Base-by-base conservation (phyloP, 2,797 vertebrate genomes). In the Tenualosa thibaudeaui region DNA sequence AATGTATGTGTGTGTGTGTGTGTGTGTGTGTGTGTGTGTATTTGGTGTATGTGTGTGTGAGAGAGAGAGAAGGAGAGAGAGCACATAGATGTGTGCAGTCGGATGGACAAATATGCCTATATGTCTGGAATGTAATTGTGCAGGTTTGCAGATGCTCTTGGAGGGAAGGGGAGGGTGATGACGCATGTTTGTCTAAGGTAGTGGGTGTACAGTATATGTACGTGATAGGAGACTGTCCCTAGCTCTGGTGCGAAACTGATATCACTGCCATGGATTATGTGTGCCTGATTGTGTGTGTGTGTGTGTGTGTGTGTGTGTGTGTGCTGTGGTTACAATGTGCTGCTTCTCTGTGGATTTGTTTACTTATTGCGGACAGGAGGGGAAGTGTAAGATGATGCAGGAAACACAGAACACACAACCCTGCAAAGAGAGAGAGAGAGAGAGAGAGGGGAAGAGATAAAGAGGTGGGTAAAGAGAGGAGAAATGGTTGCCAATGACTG, bases 311-410 rank as follows among this genome's bases (percentile, higher is more conserved):
- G 62, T 31, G 62, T 65, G 58, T 31, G 60, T 65, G 60, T 65
- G 60, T 26, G 60, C 15, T 93, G 91, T 91, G 92, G 92, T 94
- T 90, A 91, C 91, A 91, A 92, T 94, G 90, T 92, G 92, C 89
- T 78, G 89, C 89, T 90, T 90, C 90, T 91, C 90, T 92, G 95
- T 93, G 82, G 86, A 40, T 43, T 86, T 88, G 89, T 88, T 90
- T 89, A 89, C 88, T 88, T 81, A 86, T 10, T 15, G 81, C 81
- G 85, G 78, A 88, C 88, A 88, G 88, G 82, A 92, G 84, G 89
- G 92, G 93, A 94, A 94, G 94, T 93, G 89, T 84, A 85, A 81
- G 60, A 85, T 90, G 94, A 95, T 93, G 94, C 92, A 93, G 91
- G 89, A 93, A 88, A 56, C 82, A 82, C 86, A 84, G 85, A 37